Percentiles rank a stretch among this genome's conserved stretches.
Evolutionary conservation across 2,113 vertebrate genomes (phyloP).

Genomic region (Arizona elegans): DNA sequence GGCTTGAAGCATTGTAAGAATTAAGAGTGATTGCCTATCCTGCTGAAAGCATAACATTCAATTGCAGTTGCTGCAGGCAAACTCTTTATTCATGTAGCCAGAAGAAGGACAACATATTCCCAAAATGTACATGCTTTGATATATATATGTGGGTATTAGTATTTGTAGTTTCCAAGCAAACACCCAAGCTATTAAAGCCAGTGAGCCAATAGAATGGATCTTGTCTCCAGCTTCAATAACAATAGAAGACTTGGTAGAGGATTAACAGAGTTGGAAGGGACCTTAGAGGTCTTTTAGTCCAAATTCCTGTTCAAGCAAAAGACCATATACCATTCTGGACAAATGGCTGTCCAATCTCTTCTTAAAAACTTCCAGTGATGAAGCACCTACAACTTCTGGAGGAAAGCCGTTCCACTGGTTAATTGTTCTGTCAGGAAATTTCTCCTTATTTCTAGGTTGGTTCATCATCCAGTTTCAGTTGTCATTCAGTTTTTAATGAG

Average conservation of each 20-base stretch:
- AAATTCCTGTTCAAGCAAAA: background rate
- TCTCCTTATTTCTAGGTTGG: background rate
- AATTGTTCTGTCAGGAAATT: background rate
- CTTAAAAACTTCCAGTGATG: background rate
- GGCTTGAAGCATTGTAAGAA: background rate
- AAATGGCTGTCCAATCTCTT: background rate
- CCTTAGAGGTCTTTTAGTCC: background rate
- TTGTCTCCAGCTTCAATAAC: background rate
- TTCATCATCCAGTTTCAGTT: background rate
- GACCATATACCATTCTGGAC: background rate
- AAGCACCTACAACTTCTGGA: background rate
- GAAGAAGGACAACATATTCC: background rate
- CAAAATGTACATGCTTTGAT: background rate
- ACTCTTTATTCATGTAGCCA: background rate
- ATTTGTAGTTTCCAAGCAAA: background rate
- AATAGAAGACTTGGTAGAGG: background rate
- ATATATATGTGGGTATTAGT: background rate
- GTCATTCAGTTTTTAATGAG: background rate
- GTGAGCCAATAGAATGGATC: background rate
- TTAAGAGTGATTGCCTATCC: background rate
- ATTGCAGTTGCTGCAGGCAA: background rate
- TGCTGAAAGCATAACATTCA: background rate
- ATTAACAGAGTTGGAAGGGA: background rate
- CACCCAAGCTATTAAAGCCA: background rate
- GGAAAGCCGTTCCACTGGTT: background rate